These are phyloP conservation scores for Antheraea yamamai DNA, from an alignment of 2,888 invertebrate species.

Conservation along the genomic window DNA sequence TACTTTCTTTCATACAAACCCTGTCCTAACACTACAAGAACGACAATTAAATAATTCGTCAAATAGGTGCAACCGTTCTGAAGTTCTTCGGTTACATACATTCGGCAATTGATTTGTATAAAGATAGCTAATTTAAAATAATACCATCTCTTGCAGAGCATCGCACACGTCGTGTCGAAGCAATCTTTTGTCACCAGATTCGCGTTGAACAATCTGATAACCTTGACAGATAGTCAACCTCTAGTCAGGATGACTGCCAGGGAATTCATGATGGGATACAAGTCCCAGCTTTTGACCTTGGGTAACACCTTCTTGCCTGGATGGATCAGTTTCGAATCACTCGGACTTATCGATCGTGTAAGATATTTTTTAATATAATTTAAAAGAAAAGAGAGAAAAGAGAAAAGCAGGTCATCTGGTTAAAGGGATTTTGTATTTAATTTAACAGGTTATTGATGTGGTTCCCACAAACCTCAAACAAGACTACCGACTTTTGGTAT, in stretches of 20 bases:
- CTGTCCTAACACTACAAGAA: too few species aligned
- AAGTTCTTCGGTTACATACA: too few species aligned
- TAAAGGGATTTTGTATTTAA: too few species aligned
- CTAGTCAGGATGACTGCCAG: conserved; percentile 90
- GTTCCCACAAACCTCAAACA: too few species aligned
- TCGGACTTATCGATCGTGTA: conserved; percentile 94
- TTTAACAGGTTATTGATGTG: too few species aligned
- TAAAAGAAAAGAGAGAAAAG: too few species aligned
- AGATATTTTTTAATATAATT: conserved; percentile 49
- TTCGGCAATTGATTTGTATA: too few species aligned
- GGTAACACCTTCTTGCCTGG: conserved; percentile 91
- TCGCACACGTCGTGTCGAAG: conserved; percentile 88
- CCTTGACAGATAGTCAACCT: conserved; percentile 85
- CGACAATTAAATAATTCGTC: too few species aligned
- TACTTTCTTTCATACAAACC: too few species aligned
- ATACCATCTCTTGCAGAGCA: conserved; percentile 83
- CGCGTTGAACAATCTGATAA: conserved; percentile 87
- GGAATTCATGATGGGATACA: conserved; percentile 95
- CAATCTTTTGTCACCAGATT: conserved; percentile 85
- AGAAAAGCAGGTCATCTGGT: too few species aligned
- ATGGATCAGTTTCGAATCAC: conserved; percentile 93
- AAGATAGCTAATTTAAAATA: neutral
- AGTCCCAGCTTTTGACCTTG: conserved; percentile 90
- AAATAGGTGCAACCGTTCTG: too few species aligned
- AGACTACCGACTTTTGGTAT: too few species aligned